These are phyloP conservation scores for Amblyopsis hoosieri DNA, from an alignment of 2,797 vertebrate genomes.

Conservation along the genomic window DNA sequence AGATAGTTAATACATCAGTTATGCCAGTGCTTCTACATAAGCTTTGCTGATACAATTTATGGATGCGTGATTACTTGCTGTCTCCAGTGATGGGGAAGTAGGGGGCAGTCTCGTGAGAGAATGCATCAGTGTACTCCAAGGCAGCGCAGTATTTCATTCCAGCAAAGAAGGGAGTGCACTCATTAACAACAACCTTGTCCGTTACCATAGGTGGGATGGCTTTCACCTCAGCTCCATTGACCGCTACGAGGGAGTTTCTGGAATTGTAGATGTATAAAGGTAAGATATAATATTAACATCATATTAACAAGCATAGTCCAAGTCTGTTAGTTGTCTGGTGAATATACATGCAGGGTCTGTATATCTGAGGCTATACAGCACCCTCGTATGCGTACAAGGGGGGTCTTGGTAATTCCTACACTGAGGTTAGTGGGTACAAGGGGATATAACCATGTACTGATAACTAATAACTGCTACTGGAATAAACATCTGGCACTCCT, in stretches of 20 bases:
- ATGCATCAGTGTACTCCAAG: constrained; percentile 77
- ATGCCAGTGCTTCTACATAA: not conserved
- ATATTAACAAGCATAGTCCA: no score
- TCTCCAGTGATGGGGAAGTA: constrained; percentile 88
- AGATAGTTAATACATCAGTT: not conserved
- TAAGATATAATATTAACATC: not conserved
- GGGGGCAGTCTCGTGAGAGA: constrained; percentile 71
- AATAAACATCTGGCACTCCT: no score
- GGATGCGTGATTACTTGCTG: constrained; percentile 77
- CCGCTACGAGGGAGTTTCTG: constrained; percentile 84
- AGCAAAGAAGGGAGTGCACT: constrained; percentile 80
- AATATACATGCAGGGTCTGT: not conserved
- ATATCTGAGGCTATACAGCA: no score
- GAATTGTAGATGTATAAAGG: constrained; percentile 28
- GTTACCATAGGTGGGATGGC: constrained; percentile 71
- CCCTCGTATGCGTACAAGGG: no score
- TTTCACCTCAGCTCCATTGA: constrained; percentile 76
- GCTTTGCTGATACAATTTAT: not conserved
- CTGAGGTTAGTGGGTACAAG: no score
- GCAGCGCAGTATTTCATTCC: constrained; percentile 84
- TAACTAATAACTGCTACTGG: no score
- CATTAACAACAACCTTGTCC: constrained; percentile 64
- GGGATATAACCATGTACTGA: no score
- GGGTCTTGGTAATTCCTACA: no score
- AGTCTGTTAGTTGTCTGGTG: no score